Base-by-base conservation (phyloP, 2,888 invertebrate species). In the Andrena trimmerana region DNA sequence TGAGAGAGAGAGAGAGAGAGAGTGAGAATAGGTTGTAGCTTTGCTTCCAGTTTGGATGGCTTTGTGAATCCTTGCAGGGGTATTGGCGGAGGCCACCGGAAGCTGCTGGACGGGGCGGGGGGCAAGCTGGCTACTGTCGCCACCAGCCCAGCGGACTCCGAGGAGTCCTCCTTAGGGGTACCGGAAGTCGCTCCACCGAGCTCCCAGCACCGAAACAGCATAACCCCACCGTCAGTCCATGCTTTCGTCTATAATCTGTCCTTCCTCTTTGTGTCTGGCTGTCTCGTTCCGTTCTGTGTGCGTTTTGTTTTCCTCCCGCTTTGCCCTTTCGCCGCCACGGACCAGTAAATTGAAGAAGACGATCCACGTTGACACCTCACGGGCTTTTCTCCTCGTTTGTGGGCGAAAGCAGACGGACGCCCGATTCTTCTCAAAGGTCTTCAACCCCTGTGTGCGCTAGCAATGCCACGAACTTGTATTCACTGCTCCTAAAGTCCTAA, bases 121-220 rank as follows among this genome's bases (percentile, higher is more conserved):
- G 94, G 94, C 93, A 95, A 95, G 93, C 94, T 95, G 91, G 94
- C 95, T 87, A 95, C 95, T 84, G 94, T 95, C 90, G 95, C 95
- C 87, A 95, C 94, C 93, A 95, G 95, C 92, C 95, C 95, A 86
- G 89, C 88, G 75, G 95, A 95, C 90, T 95, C 95, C 88, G 95
- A 95, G 86, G 94, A 94, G 91, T 93, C 94, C 87, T 93, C 94
- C 86, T 90, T 93, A 88, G 89, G 90, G 89, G 91, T 92, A 86
- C 93, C 92, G 89, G 93, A 91, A 88, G 91, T 90, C 88, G 90
- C 90, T 86, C 90, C 91, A 85, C 89, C 92, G 79, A 91, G 87
- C 87, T 90, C 90, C 89, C 94, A 94, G 90, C 94, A 95, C 88
- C 95, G 95, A 91, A 95, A 95, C 94, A 95, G 95, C 94, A 94